phyloP scores from a whole-genome alignment of 1,140 invertebrate species.

The Stegodyphus dumicola region DNA sequence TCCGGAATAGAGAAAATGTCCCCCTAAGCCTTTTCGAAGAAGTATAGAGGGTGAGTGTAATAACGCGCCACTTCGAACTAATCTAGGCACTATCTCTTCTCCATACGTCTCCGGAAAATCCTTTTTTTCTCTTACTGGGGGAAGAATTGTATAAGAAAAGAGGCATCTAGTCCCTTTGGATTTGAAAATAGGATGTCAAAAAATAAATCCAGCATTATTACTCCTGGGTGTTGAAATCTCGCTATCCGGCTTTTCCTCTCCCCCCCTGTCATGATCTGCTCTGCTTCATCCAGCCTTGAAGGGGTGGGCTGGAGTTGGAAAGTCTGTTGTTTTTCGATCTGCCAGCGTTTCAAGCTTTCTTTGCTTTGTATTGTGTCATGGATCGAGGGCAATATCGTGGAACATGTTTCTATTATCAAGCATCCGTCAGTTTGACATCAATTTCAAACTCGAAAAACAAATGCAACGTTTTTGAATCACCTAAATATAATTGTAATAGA shows the following conservation, averaged over 20 bases:
- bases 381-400: too few species aligned
- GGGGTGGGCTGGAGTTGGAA: background rate
- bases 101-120: slow-evolving; percentile 45
- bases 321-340: background rate
- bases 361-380: too few species aligned
- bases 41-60: background rate
- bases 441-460: too few species aligned
- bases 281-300: background rate
- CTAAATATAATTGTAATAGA: too few species aligned
- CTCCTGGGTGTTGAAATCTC: slow-evolving; percentile 60
- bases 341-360: too few species aligned
- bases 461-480: too few species aligned
- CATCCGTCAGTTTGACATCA: too few species aligned
- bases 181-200: slow-evolving; percentile 60
- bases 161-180: slow-evolving; percentile 26
- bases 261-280: background rate
- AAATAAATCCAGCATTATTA: slow-evolving; percentile 60
- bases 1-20: too few species aligned
- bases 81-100: slow-evolving; percentile 40
- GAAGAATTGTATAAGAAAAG: slow-evolving; percentile 11
- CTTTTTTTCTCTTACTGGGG: slow-evolving; percentile 26
- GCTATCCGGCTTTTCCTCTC: slow-evolving; percentile 40
- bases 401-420: too few species aligned
- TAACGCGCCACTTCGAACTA: slow-evolving; percentile 9
- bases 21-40: too few species aligned